Base-by-base conservation (phyloP, 2,797 vertebrate species). In the Pogonophryne albipinna region DNA sequence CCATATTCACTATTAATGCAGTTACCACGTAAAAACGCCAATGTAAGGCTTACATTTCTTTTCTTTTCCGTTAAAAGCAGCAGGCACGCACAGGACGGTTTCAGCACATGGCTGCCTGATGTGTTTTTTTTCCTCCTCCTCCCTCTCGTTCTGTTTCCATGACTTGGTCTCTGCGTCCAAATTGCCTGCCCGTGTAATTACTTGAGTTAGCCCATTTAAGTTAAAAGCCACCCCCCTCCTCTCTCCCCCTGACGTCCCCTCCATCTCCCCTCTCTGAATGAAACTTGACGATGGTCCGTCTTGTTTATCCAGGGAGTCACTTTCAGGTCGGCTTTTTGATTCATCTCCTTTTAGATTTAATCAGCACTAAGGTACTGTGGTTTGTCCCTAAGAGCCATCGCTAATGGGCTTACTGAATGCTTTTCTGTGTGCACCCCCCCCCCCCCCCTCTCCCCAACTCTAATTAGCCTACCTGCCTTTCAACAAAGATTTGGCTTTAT, bases 351-450 rank as follows among this genome's bases (percentile, higher is more conserved):
- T 97, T 95, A 98, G 97, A 98, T 98, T 95, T 96, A 98, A 99
- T 99, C 97, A 97, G 96, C 95, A 95, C 95, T 96, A 95, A 96
- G 96, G 96, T 97, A 81, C 84, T 85, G 97, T 96, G 97, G 96
- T 97, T 97, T 97, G 96, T 97, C 96, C 96, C 96, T 96, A 95
- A 97, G 96, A 98, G 96, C 96, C 96, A 96, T 95, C 94, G 93
- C 96, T 97, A 98, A 98, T 98, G 97, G 97, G 96, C 95, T 98
- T 97, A 96, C 95, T 97, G 96, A 97, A 97, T 96, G 96, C 95
- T 95, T 94, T 96, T 93, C 95, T 95, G 92, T 93, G 95, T 95
- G 92, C 94, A 13, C 56, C 11, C n/a, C 50, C 56, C 2, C 56
- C 2, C 56, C 11, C n/a, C 50, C 56, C 2, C 56, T 3, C 3